Percentiles rank a stretch among this genome's conserved stretches.
phyloP scores from a whole-genome alignment of 2,888 invertebrate species.

The Leucania comma region DNA sequence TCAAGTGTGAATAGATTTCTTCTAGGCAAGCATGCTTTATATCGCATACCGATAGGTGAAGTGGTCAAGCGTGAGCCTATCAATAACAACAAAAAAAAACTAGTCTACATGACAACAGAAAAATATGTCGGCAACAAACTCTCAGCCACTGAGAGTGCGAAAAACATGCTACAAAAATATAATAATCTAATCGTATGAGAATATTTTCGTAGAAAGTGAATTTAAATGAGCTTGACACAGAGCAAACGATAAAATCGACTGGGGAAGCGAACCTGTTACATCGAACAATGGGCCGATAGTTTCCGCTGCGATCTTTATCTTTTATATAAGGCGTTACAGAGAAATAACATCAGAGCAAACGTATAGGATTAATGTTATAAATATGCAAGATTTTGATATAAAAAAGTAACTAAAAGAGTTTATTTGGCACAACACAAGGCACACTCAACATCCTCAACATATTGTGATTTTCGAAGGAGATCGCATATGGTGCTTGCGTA shows the following conservation, averaged over 20 bases:
- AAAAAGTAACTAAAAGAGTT: too few relatives aligned
- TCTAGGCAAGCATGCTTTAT: too few relatives aligned
- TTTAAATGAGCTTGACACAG: constrained; percentile 60
- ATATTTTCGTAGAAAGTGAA: constrained; percentile 68
- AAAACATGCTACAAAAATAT: constrained; percentile 9
- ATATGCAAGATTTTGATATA: neutral
- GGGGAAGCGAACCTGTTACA: constrained; percentile 66
- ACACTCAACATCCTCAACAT: too few relatives aligned
- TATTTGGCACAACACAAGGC: too few relatives aligned
- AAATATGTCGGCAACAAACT: neutral
- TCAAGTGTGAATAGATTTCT: too few relatives aligned
- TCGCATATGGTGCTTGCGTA: too few relatives aligned
- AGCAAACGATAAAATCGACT: constrained; percentile 62
- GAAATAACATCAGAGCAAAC: constrained; percentile 28
- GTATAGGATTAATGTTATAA: constrained; percentile 18
- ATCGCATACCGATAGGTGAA: too few relatives aligned
- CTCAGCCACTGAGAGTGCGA: neutral
- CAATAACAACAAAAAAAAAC: too few relatives aligned
- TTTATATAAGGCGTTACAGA: constrained; percentile 52
- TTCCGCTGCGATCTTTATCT: constrained; percentile 66
- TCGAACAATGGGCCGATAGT: constrained; percentile 70
- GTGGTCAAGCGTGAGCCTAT: too few relatives aligned
- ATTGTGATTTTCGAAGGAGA: too few relatives aligned
- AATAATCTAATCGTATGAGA: constrained; percentile 59
- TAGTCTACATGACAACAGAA: neutral